A percentile compares a stretch with the other conserved stretches of the same genome.
phyloP scores from a whole-genome alignment of 1,140 invertebrate species.

The Ylistrum balloti region DNA sequence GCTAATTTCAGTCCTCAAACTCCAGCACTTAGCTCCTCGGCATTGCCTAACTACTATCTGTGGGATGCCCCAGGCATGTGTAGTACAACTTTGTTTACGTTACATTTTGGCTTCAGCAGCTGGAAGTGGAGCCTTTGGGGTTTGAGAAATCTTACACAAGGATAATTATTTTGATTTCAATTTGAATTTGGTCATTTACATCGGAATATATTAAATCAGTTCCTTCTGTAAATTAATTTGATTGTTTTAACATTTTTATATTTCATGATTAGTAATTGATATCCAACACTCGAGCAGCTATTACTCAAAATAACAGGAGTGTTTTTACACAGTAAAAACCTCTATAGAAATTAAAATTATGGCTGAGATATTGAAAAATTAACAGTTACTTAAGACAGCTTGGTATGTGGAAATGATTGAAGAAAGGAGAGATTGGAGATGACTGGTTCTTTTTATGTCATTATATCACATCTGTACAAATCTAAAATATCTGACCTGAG shows the following conservation, averaged over 20 bases:
- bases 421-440: too few species aligned
- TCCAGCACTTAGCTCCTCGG: not conserved
- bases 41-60: slow-evolving; percentile 9
- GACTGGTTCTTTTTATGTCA: too few species aligned
- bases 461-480: too few species aligned
- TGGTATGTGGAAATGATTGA: too few species aligned
- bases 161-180: slow-evolving; percentile 13
- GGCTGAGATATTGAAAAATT: too few species aligned
- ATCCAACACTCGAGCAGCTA: not conserved
- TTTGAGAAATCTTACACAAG: not conserved
- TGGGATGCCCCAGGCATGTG: not conserved
- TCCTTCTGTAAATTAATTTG: not conserved
- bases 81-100: slow-evolving; percentile 36
- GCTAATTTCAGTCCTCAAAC: slow-evolving; percentile 33
- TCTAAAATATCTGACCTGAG: too few species aligned
- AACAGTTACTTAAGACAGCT: too few species aligned
- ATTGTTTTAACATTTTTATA: not conserved
- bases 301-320: too few species aligned
- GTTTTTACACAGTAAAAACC: too few species aligned
- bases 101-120: not conserved
- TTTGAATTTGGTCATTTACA: not conserved
- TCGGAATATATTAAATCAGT: not conserved
- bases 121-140: slow-evolving; percentile 29
- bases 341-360: too few species aligned
- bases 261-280: not conserved